Base-by-base conservation (phyloP, 2,113 vertebrate genomes). In the Cryptotis parvus region DNA sequence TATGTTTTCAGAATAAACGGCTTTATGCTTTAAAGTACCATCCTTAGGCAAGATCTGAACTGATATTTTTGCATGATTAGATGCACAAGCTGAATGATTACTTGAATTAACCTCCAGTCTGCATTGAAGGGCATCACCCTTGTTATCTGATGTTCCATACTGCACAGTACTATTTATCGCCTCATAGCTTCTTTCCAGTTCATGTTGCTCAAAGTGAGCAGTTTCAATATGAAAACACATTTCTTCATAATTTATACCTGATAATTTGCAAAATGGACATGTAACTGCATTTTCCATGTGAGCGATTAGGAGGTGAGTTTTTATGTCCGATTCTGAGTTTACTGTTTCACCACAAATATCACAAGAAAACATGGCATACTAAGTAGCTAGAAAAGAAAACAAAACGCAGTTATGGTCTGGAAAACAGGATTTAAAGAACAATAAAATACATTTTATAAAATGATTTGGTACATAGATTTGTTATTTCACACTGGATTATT, bases 331-430 rank as follows among this genome's bases (percentile, higher is more conserved):
- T 84, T 98, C 98, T 29, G 98, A 95, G 18, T 95, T 4, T 1
- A 98, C 90, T 73, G 97, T 97, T 94, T 98, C 97, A 16, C 98
- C 98, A 89, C 98, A 99, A 87, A 97, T 98, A 3, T 98, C 98
- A 95, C 98, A 99, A 29, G 97, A 97, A 73, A 98, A 88, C 98
- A 98, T 99, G 81, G 49, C 91, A 66, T 2, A 29, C 81, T 29
- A 35, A 37, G n/a, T 31, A 93, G 41, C 95, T 96, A 76, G 76
- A 89, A 95, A 87, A 89, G 39, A 95, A 58, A 58, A 77, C 26
- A 94, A 15, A 92, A 27, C 22, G 73, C 35, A 72, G 77, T 37
- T 73, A 73, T 84, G 86, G 49, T 26, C 43, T 89, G 91, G 39
- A 87, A 78, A 92, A 29, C n/a, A 68, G 73, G 26, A 90, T 4